Evolutionary conservation across 2,888 invertebrate genomes (phyloP), one percentile per base, ranked within the genome.

Genomic region (Tipula helvola): DNA sequence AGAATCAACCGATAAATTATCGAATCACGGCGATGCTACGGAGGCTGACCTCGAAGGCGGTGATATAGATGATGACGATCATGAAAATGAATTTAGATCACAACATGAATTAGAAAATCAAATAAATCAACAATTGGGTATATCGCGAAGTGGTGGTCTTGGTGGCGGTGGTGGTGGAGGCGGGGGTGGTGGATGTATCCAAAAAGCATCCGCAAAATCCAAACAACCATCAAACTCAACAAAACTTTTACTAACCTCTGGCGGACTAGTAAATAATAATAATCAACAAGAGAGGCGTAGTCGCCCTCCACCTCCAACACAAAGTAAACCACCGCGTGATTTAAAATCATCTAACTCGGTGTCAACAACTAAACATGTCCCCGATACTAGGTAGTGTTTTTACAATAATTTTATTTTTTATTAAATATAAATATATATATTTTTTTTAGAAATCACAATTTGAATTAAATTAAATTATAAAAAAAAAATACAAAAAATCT

Each of bases 311-410:
- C 88, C 89, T 87, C 90, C 90, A 88, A 90, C 90, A 88, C 90
- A 90, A 90, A 89, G 90, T 87, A 91, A 91, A 89, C 90, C 90
- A 87, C 89, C 89, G 88, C 89, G 88, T 86, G 89, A 89, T 87
- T 88, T 89, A 71, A 89, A 89, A 88, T 88, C 89, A 39, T 36
- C 86, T 87, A 88, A 89, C 87, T 88, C 89, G 88, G 87, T 88
- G 87, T 88, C 91, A 89, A 89, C 91, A 89, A 89, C 91, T 90
- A 91, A 91, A 90, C 91, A 91, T 90, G 90, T 91, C 89, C 91
- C 91, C 88, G 91, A 91, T 90, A 90, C 91, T 91, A 91, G 91
- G 92, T 91, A 91, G 91, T 91, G 92, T 90, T 85, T 41, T 42
- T 85, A 85, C 18, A 42, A 85, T 42, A 85, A 39, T 84, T 84